These are phyloP conservation scores for Hylomyscus alleni DNA, from an alignment of 2,797 vertebrate genomes.

Conservation along the genomic window DNA sequence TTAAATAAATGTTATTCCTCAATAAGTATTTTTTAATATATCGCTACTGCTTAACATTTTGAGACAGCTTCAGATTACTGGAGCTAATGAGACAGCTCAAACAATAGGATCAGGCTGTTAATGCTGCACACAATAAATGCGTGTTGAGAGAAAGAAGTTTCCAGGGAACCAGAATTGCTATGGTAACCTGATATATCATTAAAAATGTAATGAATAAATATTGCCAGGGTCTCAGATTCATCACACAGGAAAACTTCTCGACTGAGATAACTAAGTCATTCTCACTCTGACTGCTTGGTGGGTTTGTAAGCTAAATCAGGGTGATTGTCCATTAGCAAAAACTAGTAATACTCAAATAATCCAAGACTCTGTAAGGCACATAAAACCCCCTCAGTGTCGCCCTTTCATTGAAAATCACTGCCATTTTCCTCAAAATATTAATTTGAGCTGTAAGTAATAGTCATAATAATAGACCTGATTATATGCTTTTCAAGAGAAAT, in stretches of 20 bases:
- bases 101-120: conserved; percentile 82
- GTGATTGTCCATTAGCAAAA: conserved; percentile 72
- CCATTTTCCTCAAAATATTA: conserved; percentile 81
- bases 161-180: conserved; percentile 84
- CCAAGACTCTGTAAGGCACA: conserved; percentile 41
- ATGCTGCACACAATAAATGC: conserved; percentile 70
- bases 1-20: conserved; percentile 71
- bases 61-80: conserved; percentile 76
- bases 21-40: conserved; percentile 56
- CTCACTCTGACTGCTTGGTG: conserved; percentile 59
- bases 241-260: conserved; percentile 71
- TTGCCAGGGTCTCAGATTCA: conserved; percentile 80
- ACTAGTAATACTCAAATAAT: conserved; percentile 69
- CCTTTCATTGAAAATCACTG: conserved; percentile 75
- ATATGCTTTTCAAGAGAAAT: conserved; percentile 73
- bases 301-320: conserved; percentile 74
- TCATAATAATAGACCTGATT: conserved; percentile 70
- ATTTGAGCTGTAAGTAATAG: conserved; percentile 80
- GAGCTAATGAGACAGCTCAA: conserved; percentile 80
- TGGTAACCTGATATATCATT: conserved; percentile 86
- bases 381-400: conserved; percentile 44
- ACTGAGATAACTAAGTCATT: conserved; percentile 64
- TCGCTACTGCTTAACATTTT: conserved; percentile 73
- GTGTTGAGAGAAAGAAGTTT: conserved; percentile 78
- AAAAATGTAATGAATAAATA: conserved; percentile 86